Evolutionary conservation across 2,113 vertebrate genomes (phyloP).

Genomic region (Aspidoscelis tigris): DNA sequence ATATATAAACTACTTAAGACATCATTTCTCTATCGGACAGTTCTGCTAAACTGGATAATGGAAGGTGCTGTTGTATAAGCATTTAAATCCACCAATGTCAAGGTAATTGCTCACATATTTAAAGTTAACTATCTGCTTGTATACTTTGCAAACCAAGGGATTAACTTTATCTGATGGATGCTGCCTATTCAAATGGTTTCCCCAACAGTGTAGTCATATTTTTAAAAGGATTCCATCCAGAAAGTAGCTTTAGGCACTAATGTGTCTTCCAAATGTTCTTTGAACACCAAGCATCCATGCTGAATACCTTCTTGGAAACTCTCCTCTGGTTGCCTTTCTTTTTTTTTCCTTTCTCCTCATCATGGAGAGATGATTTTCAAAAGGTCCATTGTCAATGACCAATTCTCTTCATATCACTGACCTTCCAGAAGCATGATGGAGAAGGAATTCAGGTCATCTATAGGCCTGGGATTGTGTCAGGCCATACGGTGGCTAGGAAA

Average conservation of each 20-base stretch:
- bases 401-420: too few species aligned
- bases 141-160: slow-evolving; percentile 5
- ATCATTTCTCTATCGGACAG: background rate
- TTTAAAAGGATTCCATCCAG: background rate
- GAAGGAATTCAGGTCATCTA: too few species aligned
- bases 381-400: too few species aligned
- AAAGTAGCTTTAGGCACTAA: background rate
- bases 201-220: background rate
- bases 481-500: too few species aligned
- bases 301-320: background rate
- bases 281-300: background rate
- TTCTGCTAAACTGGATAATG: background rate
- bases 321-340: too few species aligned
- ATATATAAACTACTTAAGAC: background rate
- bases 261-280: background rate
- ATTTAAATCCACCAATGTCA: slow-evolving; percentile 27
- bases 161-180: slow-evolving; percentile 34
- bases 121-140: slow-evolving; percentile 18
- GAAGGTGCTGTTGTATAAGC: background rate
- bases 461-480: too few species aligned
- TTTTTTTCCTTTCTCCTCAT: too few species aligned
- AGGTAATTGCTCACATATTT: slow-evolving; percentile 24
- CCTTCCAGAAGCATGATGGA: too few species aligned
- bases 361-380: background rate
- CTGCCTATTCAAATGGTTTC: background rate